Evolutionary conservation across 2,113 vertebrate species (phyloP), one percentile per base, ranked within the genome.

Genomic region (Hemichromis elongatus): DNA sequence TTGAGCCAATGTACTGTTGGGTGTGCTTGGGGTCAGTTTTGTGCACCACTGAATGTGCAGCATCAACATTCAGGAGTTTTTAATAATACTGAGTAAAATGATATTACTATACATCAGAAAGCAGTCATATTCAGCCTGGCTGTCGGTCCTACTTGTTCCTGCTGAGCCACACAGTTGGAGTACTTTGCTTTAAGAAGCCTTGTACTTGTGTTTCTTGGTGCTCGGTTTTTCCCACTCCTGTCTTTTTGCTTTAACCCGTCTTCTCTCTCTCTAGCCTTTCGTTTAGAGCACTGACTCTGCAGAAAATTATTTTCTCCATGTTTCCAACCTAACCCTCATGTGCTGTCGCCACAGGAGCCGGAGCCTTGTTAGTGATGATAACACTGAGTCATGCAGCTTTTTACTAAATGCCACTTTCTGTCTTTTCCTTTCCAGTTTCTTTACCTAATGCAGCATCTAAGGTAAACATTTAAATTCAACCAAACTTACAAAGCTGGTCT

Each of bases 381-480:
- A 14, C 40, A 9, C 13, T 2, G 2, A 57, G 45, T 9, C 3
- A 1, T 68, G n/a, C 12, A 12, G 2, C 5, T 33, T 55, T 47
- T 75, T 37, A 54, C 61, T 80, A 4, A 50, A 26, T 3, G 21
- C 1, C 4, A 0, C 37, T 26, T 19, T 81, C 53, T 73, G 2
- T 83, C 42, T 91, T 14, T 35, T 79, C 45, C 87, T 59, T 81
- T 90, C 35, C 80, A 96, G 96, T 86, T 95, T 96, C 90, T 96
- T 96, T 84, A 95, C 94, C 84, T 96, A 92, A 95, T 10, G 79
- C 59, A n/a, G 82, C 82, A 9, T 78, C 88, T 81, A 5, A 96
- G 96, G 96, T 96, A 94, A 93, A 2, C 35, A 30, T 13, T 30
- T 3, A 2, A 24, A 21, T n/a, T 75, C 70, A 52, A 13, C 16